Percentiles rank a stretch among this genome's conserved stretches.
These are phyloP conservation scores for Melopsittacus undulatus DNA, from an alignment of 2,797 vertebrate genomes.

Conservation along the genomic window DNA sequence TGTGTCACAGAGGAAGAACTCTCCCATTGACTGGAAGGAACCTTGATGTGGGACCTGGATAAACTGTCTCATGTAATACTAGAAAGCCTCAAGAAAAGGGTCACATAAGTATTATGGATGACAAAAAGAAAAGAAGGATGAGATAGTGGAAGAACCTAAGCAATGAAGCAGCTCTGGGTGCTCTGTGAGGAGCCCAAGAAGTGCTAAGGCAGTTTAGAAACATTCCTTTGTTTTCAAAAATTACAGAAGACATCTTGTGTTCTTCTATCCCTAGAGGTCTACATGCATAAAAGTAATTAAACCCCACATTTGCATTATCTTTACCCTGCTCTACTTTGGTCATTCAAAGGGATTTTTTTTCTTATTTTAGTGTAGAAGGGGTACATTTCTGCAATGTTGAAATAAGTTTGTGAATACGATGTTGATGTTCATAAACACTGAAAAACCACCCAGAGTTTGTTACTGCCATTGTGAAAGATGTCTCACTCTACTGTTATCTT, in stretches of 20 bases:
- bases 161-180: background rate
- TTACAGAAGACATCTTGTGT: background rate
- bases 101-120: background rate
- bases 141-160: background rate
- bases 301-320: background rate
- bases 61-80: background rate
- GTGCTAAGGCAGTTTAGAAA: background rate
- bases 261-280: background rate
- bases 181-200: background rate
- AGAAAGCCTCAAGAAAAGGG: background rate
- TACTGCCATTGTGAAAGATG: conserved; percentile 52
- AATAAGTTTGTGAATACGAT: conserved; percentile 9
- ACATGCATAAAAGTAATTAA: conserved; percentile 24
- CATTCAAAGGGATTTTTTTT: background rate
- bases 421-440: conserved; percentile 13
- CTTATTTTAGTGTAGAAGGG: background rate
- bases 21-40: background rate
- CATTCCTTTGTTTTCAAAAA: background rate
- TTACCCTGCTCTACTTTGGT: background rate
- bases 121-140: background rate
- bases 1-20: background rate
- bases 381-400: background rate
- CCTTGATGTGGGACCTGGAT: background rate
- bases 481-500: conserved; percentile 39
- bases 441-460: conserved; percentile 21